phyloP scores from a whole-genome alignment of 1,140 invertebrate genomes.

The Bombus impatiens region DNA sequence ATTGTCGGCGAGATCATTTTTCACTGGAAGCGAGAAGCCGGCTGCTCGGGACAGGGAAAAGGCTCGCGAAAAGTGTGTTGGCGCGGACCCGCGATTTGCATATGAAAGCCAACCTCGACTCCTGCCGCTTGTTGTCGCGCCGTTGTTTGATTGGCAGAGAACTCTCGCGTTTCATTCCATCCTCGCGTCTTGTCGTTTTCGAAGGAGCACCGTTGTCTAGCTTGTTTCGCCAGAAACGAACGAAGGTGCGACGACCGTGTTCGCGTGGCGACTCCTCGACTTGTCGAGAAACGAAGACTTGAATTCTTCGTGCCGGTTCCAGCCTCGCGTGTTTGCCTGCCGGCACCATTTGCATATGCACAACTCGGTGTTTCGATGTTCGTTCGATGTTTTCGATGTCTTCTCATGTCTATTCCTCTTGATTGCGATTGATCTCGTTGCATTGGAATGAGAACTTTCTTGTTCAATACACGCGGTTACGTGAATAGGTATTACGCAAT shows the following conservation, averaged over 20 bases:
- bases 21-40: slow-evolving; percentile 51
- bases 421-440: neutral
- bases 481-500: neutral
- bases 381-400: neutral
- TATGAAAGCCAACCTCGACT: slow-evolving; percentile 59
- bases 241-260: too few species aligned
- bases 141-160: slow-evolving; percentile 56
- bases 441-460: neutral
- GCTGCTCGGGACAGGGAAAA: slow-evolving; percentile 40
- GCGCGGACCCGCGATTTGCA: slow-evolving; percentile 54
- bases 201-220: neutral
- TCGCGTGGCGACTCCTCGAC: neutral
- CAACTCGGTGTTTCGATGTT: neutral
- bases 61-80: slow-evolving; percentile 47
- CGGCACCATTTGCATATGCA: slow-evolving; percentile 20
- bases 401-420: neutral
- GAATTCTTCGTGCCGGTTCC: neutral
- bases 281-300: neutral
- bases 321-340: slow-evolving; percentile 28
- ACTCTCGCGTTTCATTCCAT: slow-evolving; percentile 35
- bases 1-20: slow-evolving; percentile 66
- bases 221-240: neutral
- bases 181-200: too few species aligned
- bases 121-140: slow-evolving; percentile 54
- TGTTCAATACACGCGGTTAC: too few species aligned